Base-by-base conservation (phyloP, 2,888 invertebrate species). In the Spodoptera exigua region DNA sequence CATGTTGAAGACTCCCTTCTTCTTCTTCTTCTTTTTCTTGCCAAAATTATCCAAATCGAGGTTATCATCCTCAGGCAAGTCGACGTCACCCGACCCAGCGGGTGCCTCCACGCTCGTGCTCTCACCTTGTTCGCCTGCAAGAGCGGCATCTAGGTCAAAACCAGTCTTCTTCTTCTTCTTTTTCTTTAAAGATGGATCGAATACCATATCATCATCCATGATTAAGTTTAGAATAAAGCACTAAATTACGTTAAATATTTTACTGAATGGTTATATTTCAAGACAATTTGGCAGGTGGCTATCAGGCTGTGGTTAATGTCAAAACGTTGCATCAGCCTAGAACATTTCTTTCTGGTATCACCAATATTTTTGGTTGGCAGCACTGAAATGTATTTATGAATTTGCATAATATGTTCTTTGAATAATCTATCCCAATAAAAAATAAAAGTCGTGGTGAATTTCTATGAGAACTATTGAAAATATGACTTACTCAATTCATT, bases 91-190 rank as follows among this genome's bases (percentile, higher is more conserved):
- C 81, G 89, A 86, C 82, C 92, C 91, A 66, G 84, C 94, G 87
- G 89, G 94, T 89, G 73, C 94, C 89, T 85, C 95, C 95, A 85
- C 95, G 95, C 80, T 94, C 92, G 74, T 91, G 89, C 83, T 95
- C 79, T 94, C 95, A 74, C 90, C 88, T 79, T 94, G 95, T 53
- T 95, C 95, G 43, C 81, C 80, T 14, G 96, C 97, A 68, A 97
- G 92, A 41, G 97, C 97, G 34, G 98, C 96, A 88, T 98, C 98
- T 78, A 98, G 95, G 88, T 98, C 98, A 85, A 99, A 98, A 32
- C 97, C 96, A 82, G 97, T 98, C 97, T 98, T 98, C 96, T 98
- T 98, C 95, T 98, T 99, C 94, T 98, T 99, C 93, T 98, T 98
- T 92, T 98, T 99, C 94, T 98, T 98, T 76, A 98, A 89, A 72